Evolutionary conservation across 2,888 invertebrate genomes (phyloP).

Genomic region (Noctua pronuba): DNA sequence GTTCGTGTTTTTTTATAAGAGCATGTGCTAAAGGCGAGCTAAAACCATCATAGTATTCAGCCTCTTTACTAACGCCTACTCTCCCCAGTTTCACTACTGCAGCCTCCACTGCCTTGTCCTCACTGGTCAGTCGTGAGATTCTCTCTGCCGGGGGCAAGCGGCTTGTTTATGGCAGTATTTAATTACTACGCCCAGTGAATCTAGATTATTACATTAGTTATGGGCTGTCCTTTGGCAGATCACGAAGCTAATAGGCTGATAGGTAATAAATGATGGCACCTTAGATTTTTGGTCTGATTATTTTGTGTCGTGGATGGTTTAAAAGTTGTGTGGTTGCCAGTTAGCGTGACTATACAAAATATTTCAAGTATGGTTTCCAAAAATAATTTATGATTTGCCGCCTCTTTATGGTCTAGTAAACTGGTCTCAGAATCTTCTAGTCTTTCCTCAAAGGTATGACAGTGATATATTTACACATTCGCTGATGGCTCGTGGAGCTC

Average conservation of each 20-base stretch:
- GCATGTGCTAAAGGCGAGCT: too few species aligned
- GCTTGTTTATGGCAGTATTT: slow-evolving; percentile 67
- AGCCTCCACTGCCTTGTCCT: neutral
- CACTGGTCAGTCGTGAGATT: slow-evolving; percentile 51
- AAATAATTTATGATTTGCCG: too few species aligned
- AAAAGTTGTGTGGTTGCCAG: neutral
- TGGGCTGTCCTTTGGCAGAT: slow-evolving; percentile 60
- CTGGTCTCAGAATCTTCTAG: too few species aligned
- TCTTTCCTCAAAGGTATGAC: too few species aligned
- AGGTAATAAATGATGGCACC: slow-evolving; percentile 53
- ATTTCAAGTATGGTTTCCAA: too few species aligned
- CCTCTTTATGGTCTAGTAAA: too few species aligned
- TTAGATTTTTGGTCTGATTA: slow-evolving; percentile 48
- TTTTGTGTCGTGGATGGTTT: slow-evolving; percentile 16
- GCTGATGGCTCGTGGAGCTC: too few species aligned
- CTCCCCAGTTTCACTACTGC: slow-evolving; percentile 30
- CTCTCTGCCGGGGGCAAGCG: slow-evolving; percentile 53
- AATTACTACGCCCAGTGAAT: slow-evolving; percentile 65
- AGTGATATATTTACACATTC: too few species aligned
- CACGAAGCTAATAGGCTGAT: slow-evolving; percentile 62
- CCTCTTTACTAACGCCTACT: neutral
- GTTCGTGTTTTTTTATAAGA: too few species aligned
- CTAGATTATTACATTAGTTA: slow-evolving; percentile 69
- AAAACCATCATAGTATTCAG: too few species aligned
- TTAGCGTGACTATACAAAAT: slow-evolving; percentile 20